These are phyloP conservation scores for Drosophila oshimai DNA, from an alignment of 1,140 invertebrate genomes.

Conservation along the genomic window DNA sequence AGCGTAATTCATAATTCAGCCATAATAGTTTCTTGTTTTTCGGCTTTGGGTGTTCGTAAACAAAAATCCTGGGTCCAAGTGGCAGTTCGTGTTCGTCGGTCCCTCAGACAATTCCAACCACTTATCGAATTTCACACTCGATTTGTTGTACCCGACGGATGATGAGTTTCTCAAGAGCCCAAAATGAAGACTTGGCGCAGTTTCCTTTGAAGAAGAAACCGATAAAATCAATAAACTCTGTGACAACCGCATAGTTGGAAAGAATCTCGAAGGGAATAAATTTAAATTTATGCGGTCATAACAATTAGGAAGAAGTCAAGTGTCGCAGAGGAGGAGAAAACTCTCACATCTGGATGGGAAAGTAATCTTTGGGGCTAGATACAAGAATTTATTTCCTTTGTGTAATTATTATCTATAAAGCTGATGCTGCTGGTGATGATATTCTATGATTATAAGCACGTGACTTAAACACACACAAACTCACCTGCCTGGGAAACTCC, in stretches of 20 bases:
- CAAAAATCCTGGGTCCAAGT: slow-evolving; percentile 10
- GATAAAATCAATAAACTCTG: slow-evolving; percentile 44
- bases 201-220: slow-evolving; percentile 33
- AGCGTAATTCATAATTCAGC: slow-evolving; percentile 41
- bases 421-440: not conserved
- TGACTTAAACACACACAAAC: slow-evolving; percentile 34
- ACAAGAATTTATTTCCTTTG: not conserved
- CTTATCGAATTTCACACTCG: slow-evolving; percentile 74
- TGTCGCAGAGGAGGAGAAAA: slow-evolving; percentile 11
- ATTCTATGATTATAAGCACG: slow-evolving; percentile 36
- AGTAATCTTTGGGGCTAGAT: not conserved
- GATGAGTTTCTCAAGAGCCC: slow-evolving; percentile 20
- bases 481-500: slow-evolving; percentile 1
- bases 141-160: slow-evolving; percentile 44
- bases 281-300: slow-evolving; percentile 57
- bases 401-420: not conserved
- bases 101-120: slow-evolving; percentile 48
- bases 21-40: slow-evolving; percentile 16
- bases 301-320: slow-evolving; percentile 68
- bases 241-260: slow-evolving; percentile 38
- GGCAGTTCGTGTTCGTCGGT: slow-evolving; percentile 5
- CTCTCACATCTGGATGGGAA: slow-evolving; percentile 1
- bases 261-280: too few species aligned
- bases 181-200: slow-evolving; percentile 7
- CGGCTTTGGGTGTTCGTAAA: slow-evolving; percentile 8